Evolutionary conservation across 2,888 invertebrate species (phyloP), one percentile per base, ranked within the genome.

Genomic region (Drosophila cyrtoloma): DNA sequence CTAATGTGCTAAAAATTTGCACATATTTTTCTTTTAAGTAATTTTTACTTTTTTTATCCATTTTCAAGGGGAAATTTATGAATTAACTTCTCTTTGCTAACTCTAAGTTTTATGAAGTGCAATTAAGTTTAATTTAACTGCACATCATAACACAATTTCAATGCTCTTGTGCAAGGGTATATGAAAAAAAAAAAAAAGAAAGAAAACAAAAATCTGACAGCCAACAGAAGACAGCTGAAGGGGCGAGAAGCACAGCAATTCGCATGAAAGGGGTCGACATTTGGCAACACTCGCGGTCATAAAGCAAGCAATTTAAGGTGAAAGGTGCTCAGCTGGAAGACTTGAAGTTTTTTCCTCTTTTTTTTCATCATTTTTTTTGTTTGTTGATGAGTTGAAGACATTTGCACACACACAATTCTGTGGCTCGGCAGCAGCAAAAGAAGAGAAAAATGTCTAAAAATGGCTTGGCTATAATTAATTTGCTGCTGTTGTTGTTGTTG

Each of bases 271-370:
- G 80, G 90, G 86, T 84, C 83, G 85, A 85, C 85, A 85, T 74
- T 80, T 82, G 67, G 58, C 78, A 84, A 85, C 78, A 78, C 76
- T 78, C 78, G 80, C 80, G 85, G 80, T 90, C 90, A 90, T 90
- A 86, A 87, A 86, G 76, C 89, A 89, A 81, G 75, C 84, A 89
- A 84, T 84, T 90, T 90, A 89, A 82, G 87, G 87, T 87, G 87
- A 87, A 87, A 87, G 87, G 87, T 87, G 87, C 86, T 79, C 81
- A 77, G 82, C 75, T 74, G 80, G 76, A 65, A 69, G 60, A 71
- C 9, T 60, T 68, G 57, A 51, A 53, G 62, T 47, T 26, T 47
- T 47, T 22, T 12, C 14, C 14, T 16, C 14, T 5, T n/a, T 10
- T 42, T 0, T n/a, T 4, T 10, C 5, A 5, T 14, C 14, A 56